Evolutionary conservation across 2,888 invertebrate genomes (phyloP).

Genomic region (Himalopsyche tibetana): DNA sequence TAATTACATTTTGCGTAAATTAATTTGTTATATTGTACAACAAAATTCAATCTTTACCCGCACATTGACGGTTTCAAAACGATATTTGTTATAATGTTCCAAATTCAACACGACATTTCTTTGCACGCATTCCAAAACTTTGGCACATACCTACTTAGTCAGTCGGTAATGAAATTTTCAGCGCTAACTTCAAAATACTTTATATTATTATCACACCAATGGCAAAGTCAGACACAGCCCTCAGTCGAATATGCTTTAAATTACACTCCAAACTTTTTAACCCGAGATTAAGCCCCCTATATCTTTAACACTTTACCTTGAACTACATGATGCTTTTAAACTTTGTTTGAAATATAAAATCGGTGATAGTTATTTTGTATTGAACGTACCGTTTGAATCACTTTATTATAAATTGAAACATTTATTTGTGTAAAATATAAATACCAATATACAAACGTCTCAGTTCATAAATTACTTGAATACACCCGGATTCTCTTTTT

Average conservation of each 20-base stretch:
- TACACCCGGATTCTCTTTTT: too few species aligned
- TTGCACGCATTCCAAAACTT: background rate
- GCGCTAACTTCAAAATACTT: slow-evolving; percentile 2
- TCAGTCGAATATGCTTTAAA: slow-evolving; percentile 9
- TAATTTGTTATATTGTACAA: too few species aligned
- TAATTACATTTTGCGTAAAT: too few species aligned
- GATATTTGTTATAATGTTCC: background rate
- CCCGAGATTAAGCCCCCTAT: background rate
- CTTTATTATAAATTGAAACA: too few species aligned
- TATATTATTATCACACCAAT: background rate
- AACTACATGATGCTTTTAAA: background rate
- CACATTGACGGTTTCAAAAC: too few species aligned
- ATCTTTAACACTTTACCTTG: background rate
- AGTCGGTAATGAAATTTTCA: slow-evolving; percentile 5
- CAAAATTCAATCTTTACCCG: too few species aligned
- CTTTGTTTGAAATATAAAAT: background rate
- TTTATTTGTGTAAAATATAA: too few species aligned
- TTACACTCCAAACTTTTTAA: background rate
- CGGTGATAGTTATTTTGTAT: too few species aligned
- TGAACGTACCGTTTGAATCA: too few species aligned
- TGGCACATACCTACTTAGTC: background rate
- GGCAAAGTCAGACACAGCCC: background rate
- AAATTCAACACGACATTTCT: background rate
- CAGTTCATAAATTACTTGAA: too few species aligned
- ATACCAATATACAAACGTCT: too few species aligned